Conservation (phyloP, 2,113 vertebrate genomes). For the Elephantulus edwardii region DNA sequence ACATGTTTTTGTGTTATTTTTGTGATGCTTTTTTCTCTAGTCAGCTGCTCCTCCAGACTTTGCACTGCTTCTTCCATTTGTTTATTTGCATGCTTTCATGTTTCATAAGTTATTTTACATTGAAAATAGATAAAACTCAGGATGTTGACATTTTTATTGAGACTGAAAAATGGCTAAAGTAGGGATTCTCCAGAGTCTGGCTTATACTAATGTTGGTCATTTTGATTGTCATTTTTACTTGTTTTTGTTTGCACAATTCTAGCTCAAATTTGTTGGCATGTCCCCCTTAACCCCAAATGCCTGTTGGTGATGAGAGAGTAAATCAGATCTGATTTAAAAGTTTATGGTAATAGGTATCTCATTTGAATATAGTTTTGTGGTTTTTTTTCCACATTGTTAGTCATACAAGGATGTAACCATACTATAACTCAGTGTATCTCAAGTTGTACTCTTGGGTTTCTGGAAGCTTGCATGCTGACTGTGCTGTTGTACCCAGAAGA, state of each 20-base stretch:
- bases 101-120: slow-evolving; percentile 80
- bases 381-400: background rate
- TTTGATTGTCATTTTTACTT: background rate
- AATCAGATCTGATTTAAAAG: background rate
- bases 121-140: slow-evolving; percentile 79
- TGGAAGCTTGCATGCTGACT: background rate
- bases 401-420: background rate
- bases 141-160: slow-evolving; percentile 78
- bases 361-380: slow-evolving; percentile 39
- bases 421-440: background rate
- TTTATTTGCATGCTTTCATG: slow-evolving; percentile 71
- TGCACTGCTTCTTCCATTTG: slow-evolving; percentile 68
- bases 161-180: slow-evolving; percentile 62
- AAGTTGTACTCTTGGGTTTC: background rate
- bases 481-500: background rate
- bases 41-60: slow-evolving; percentile 67
- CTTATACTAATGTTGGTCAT: slow-evolving; percentile 56
- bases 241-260: background rate
- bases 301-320: slow-evolving; percentile 7
- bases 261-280: slow-evolving; percentile 38
- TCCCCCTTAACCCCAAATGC: background rate
- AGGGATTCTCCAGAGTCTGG: slow-evolving; percentile 49
- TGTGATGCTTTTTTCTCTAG: slow-evolving; percentile 76
- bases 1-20: slow-evolving; percentile 73
- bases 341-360: background rate